Percentiles rank a stretch among this genome's conserved stretches.
phyloP scores from a whole-genome alignment of 2,113 vertebrate genomes.

The Charadrius vociferus region DNA sequence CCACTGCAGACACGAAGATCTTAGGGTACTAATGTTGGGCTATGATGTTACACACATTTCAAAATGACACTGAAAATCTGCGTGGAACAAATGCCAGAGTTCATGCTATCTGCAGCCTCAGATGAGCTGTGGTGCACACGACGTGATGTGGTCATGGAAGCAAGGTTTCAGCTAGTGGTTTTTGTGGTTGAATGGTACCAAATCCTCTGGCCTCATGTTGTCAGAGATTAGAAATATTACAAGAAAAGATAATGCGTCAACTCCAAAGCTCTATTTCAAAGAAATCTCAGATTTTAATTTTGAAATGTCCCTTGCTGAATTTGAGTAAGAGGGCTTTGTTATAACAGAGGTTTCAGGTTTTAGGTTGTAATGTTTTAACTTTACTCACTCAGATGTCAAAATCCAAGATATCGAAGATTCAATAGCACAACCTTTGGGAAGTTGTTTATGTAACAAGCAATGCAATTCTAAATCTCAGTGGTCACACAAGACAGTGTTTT shows the following conservation, averaged over 20 bases:
- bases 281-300: background rate
- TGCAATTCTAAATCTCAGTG: background rate
- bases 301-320: background rate
- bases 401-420: background rate
- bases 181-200: background rate
- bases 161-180: background rate
- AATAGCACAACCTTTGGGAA: background rate
- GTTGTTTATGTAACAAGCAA: background rate
- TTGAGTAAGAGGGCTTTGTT: background rate
- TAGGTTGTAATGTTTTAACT: background rate
- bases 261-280: background rate
- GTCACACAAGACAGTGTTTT: background rate
- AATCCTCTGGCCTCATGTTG: fast-evolving
- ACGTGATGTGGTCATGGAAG: background rate
- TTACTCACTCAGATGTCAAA: background rate
- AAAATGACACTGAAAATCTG: background rate
- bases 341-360: background rate
- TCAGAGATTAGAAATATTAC: background rate
- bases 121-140: fast-evolving
- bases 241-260: background rate
- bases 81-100: background rate
- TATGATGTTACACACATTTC: background rate
- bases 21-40: no score
- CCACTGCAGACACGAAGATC: background rate
- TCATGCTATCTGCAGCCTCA: background rate